phyloP scores from a whole-genome alignment of 2,113 vertebrate species.

The Myotis lucifugus region DNA sequence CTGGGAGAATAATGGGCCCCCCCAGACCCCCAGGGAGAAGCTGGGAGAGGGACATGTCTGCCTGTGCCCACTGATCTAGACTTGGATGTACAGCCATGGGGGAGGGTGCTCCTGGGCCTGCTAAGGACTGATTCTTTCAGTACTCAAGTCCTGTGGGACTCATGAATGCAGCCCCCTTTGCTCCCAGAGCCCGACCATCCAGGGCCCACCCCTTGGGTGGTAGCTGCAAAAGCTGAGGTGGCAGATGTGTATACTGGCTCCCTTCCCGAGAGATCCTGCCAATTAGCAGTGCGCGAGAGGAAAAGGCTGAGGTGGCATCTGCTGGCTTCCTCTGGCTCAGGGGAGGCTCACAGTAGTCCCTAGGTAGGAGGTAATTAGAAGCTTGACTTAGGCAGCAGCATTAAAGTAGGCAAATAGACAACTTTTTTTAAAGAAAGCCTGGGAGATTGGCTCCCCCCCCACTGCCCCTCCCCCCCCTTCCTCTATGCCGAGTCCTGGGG shows the following conservation, averaged over 20 bases:
- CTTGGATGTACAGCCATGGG: neutral
- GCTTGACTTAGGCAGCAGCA: neutral
- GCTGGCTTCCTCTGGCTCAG: neutral
- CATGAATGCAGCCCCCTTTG: neutral
- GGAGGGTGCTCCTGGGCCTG: neutral
- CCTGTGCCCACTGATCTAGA: neutral
- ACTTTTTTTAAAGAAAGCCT: neutral
- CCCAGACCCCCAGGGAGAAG: neutral
- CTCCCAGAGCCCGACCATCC: neutral
- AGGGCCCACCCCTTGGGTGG: neutral
- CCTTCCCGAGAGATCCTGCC: neutral
- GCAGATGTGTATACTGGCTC: neutral
- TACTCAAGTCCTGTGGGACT: neutral
- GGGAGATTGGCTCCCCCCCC: neutral
- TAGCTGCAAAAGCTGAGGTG: neutral
- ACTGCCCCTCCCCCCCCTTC: neutral
- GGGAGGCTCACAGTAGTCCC: neutral
- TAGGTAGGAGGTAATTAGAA: neutral
- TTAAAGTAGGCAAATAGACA: neutral
- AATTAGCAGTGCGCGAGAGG: neutral
- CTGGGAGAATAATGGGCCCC: neutral
- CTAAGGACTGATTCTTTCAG: neutral
- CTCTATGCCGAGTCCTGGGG: neutral
- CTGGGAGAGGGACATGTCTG: neutral
- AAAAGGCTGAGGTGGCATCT: neutral